Evolutionary conservation across 2,888 invertebrate genomes (phyloP).

Genomic region (Cyrtodaria siliqua): DNA sequence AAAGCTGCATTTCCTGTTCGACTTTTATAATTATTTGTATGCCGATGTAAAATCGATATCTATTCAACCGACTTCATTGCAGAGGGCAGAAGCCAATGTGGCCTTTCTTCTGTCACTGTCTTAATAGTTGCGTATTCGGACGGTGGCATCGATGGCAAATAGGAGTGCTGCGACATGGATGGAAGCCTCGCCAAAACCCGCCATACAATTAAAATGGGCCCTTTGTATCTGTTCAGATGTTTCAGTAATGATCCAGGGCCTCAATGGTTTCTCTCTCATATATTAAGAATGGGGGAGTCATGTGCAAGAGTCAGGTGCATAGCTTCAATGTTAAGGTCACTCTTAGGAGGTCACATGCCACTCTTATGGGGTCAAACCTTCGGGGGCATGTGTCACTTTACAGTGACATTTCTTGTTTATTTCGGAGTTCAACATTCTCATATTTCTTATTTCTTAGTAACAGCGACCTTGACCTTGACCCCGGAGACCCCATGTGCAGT

Average conservation of each 20-base stretch:
- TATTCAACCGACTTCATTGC: conserved; percentile 18
- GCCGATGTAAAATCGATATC: conserved; percentile 42
- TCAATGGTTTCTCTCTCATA: conserved; percentile 34
- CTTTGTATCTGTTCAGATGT: conserved; percentile 30
- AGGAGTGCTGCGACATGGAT: conserved; percentile 65
- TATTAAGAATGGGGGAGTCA: conserved; percentile 55
- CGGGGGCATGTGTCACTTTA: not conserved
- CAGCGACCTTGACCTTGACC: no score
- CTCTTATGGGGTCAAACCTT: not conserved
- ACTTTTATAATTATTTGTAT: no score
- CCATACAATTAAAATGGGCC: conserved; percentile 69
- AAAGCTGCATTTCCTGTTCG: no score
- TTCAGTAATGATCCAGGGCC: conserved; percentile 49
- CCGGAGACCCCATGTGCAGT: no score
- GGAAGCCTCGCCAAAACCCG: conserved; percentile 65
- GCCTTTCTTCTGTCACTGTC: conserved; percentile 55
- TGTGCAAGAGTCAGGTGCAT: no score
- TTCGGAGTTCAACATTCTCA: no score
- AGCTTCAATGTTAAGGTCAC: no score
- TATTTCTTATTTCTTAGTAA: conserved; percentile 1
- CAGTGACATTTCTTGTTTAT: not conserved
- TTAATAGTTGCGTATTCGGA: conserved; percentile 42
- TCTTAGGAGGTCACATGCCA: no score
- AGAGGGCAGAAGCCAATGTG: conserved; percentile 59
- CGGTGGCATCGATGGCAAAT: conserved; percentile 55